Evolutionary conservation across 2,797 vertebrate species (phyloP).

Genomic region (Apogon talboti): DNA sequence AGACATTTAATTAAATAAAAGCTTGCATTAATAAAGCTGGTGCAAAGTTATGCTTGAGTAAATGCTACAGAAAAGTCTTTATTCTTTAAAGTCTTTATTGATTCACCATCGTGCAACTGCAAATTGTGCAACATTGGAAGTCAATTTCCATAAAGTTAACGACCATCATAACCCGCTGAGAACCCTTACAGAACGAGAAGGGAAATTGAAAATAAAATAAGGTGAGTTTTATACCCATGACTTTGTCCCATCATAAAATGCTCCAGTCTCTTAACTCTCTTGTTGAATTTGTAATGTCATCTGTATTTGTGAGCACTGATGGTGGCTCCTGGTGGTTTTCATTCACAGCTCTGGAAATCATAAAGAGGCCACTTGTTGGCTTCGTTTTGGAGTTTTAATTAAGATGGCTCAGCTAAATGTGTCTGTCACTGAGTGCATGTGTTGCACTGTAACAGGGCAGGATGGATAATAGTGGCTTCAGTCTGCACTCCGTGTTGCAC

Average conservation of each 20-base stretch:
- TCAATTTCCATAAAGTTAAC: slow-evolving; percentile 18
- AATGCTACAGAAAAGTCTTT: too few relatives aligned
- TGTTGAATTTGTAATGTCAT: neutral
- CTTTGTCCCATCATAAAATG: neutral
- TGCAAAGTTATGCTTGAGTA: too few relatives aligned
- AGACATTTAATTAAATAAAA: too few relatives aligned
- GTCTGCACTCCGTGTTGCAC: slow-evolving; percentile 42
- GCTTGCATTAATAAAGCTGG: too few relatives aligned
- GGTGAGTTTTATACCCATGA: neutral
- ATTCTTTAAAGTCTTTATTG: too few relatives aligned
- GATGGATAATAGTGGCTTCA: slow-evolving; percentile 58
- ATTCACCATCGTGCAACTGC: too few relatives aligned
- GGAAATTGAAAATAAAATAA: slow-evolving; percentile 4
- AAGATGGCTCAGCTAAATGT: slow-evolving; percentile 60
- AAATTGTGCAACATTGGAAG: slow-evolving; percentile 16
- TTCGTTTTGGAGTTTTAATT: slow-evolving; percentile 61
- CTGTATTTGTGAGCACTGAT: slow-evolving; percentile 6
- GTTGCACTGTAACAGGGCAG: slow-evolving; percentile 21
- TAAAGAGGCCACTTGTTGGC: slow-evolving; percentile 55
- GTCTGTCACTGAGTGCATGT: slow-evolving; percentile 32
- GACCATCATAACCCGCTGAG: neutral
- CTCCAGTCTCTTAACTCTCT: neutral
- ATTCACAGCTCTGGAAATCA: slow-evolving; percentile 25
- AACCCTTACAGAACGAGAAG: neutral
- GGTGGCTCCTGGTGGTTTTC: slow-evolving; percentile 17